Evolutionary conservation across 1,140 invertebrate genomes (phyloP).

Genomic region (Tyrophagus putrescentiae): DNA sequence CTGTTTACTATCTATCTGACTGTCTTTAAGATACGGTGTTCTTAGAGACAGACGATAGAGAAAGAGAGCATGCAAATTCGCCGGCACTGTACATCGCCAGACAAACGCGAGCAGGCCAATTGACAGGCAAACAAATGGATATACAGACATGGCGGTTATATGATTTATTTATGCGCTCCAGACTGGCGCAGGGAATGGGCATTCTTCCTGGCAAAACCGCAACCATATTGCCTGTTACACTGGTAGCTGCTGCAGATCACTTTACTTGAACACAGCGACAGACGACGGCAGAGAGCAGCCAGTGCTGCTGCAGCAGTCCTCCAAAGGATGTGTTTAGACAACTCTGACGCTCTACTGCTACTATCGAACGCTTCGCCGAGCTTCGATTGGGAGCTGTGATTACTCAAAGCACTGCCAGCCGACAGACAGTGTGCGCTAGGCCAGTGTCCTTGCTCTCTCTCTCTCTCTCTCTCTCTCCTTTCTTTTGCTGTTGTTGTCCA

Average conservation of each 20-base stretch:
- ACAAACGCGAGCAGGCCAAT: background rate
- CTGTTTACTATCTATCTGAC: background rate
- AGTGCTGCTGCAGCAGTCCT: background rate
- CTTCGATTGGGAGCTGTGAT: background rate
- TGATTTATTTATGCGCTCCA: constrained; percentile 4
- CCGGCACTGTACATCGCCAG: background rate
- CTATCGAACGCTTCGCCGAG: too few relatives aligned
- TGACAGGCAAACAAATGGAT: constrained; percentile 12
- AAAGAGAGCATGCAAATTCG: too few relatives aligned
- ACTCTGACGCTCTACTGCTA: too few relatives aligned
- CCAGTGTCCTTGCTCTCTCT: background rate
- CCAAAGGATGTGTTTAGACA: too few relatives aligned
- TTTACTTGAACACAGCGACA: background rate
- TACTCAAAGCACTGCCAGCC: background rate
- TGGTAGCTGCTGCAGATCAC: background rate
- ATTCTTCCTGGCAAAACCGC: too few relatives aligned
- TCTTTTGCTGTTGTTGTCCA: background rate
- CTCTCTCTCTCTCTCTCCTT: constrained; percentile 1
- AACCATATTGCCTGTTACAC: background rate
- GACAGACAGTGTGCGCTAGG: background rate
- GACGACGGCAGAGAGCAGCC: background rate
- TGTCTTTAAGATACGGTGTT: too few relatives aligned
- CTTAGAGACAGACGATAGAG: too few relatives aligned
- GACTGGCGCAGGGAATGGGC: too few relatives aligned
- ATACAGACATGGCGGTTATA: background rate